Conservation (phyloP, 2,113 vertebrate species). For the Shinisaurus crocodilurus region DNA sequence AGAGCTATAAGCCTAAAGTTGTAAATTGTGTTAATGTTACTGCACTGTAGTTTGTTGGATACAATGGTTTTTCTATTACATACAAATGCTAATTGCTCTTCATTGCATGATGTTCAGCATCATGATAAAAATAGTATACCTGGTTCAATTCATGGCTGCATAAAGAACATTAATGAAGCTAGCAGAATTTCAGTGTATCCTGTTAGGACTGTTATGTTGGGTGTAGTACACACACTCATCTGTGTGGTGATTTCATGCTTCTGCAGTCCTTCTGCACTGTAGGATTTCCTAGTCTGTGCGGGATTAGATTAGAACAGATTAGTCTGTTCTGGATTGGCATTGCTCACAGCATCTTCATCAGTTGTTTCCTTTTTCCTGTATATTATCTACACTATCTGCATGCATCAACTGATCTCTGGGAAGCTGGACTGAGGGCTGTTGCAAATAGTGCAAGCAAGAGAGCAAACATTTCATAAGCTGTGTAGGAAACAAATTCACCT, state of each 20-base stretch:
- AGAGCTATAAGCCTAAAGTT: background rate
- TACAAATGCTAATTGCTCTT: background rate
- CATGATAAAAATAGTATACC: background rate
- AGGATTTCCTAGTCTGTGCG: background rate
- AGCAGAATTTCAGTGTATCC: background rate
- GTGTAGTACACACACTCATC: background rate
- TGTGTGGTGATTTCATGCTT: background rate
- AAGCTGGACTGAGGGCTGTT: background rate
- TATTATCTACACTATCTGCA: background rate
- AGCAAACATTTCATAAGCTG: background rate
- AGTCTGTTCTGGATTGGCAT: background rate
- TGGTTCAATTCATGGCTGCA: background rate
- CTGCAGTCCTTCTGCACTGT: background rate
- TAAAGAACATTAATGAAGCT: background rate
- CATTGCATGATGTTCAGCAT: background rate
- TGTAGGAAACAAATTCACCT: background rate
- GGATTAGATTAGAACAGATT: too few relatives aligned
- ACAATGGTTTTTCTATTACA: background rate
- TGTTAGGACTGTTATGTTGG: background rate
- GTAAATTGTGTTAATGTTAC: background rate
- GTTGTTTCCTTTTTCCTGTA: background rate
- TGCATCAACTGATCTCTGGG: background rate
- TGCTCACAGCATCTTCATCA: background rate
- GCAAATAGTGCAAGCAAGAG: background rate
- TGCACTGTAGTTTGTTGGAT: background rate